These are phyloP conservation scores for Blastobasis adustella DNA, from an alignment of 2,888 invertebrate species.

Conservation along the genomic window DNA sequence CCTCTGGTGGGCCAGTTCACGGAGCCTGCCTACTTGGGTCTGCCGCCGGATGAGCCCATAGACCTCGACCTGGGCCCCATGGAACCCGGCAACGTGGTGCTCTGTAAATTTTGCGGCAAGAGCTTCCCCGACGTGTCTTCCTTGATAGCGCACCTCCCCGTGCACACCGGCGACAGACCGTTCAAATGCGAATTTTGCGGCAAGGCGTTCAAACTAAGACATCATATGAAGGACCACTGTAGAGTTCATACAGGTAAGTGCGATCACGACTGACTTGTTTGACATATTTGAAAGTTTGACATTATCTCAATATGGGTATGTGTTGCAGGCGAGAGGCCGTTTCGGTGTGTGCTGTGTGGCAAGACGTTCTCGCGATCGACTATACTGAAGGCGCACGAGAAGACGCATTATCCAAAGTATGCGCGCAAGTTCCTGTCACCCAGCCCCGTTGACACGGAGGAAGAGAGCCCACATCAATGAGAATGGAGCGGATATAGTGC, in stretches of 20 bases:
- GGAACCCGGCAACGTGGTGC: conserved; percentile 84
- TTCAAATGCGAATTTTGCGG: conserved; percentile 96
- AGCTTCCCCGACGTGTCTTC: conserved; percentile 93
- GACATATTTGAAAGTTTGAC: neutral
- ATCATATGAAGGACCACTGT: conserved; percentile 96
- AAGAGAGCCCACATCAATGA: conserved; percentile 85
- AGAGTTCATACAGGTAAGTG: conserved; percentile 89
- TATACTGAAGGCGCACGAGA: conserved; percentile 93
- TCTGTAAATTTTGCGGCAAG: conserved; percentile 95
- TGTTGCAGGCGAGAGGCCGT: conserved; percentile 85
- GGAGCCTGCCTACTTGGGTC: conserved; percentile 60
- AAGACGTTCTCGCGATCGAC: conserved; percentile 94
- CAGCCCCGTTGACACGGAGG: conserved; percentile 88
- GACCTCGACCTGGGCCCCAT: conserved; percentile 73
- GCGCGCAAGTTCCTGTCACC: conserved; percentile 92
- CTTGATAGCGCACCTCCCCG: conserved; percentile 89
- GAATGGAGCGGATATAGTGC: conserved; percentile 30
- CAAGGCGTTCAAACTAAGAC: conserved; percentile 92
- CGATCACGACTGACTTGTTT: neutral
- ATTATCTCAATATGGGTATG: neutral
- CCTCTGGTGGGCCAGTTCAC: conserved; percentile 65
- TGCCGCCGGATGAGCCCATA: conserved; percentile 76
- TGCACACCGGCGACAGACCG: conserved; percentile 92
- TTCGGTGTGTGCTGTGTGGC: conserved; percentile 91
- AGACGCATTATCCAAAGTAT: conserved; percentile 94